phyloP scores from a whole-genome alignment of 2,888 invertebrate genomes.

The Meandrusa payeni region DNA sequence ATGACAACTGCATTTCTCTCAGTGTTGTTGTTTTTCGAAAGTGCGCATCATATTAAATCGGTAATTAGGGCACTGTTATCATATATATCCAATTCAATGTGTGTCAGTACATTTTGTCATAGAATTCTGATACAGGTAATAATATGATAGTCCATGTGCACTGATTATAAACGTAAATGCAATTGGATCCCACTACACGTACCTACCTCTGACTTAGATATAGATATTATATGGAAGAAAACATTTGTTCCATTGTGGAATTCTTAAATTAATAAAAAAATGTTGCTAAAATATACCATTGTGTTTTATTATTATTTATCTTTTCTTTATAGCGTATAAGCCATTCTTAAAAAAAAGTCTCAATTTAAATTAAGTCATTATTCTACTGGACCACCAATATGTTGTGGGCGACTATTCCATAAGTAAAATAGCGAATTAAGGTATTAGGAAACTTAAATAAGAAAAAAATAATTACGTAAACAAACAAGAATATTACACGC shows the following conservation, averaged over 20 bases:
- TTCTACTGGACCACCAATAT: too few species aligned
- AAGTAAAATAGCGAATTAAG: too few species aligned
- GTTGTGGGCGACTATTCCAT: too few species aligned
- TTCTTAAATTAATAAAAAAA: slow-evolving; percentile 81
- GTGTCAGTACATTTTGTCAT: slow-evolving; percentile 28
- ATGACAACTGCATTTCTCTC: slow-evolving; percentile 8
- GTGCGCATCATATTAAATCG: neutral
- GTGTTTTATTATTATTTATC: slow-evolving; percentile 56
- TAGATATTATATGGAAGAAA: slow-evolving; percentile 70
- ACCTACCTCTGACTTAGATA: slow-evolving; percentile 69
- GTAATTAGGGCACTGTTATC: slow-evolving; percentile 13
- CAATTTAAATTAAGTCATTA: too few species aligned
- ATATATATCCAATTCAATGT: slow-evolving; percentile 25
- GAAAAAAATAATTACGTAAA: too few species aligned
- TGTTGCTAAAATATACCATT: slow-evolving; percentile 73
- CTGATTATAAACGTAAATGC: slow-evolving; percentile 49
- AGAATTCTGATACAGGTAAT: slow-evolving; percentile 55
- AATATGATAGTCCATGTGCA: slow-evolving; percentile 58
- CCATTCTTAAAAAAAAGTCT: too few species aligned
- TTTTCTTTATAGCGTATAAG: too few species aligned
- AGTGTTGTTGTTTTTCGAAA: slow-evolving; percentile 1
- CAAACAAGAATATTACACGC: too few species aligned
- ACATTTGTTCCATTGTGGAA: slow-evolving; percentile 77
- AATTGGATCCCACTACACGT: slow-evolving; percentile 51
- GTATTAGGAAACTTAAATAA: too few species aligned